phyloP scores from a whole-genome alignment of 2,113 vertebrate species.

The Saguinus midas region DNA sequence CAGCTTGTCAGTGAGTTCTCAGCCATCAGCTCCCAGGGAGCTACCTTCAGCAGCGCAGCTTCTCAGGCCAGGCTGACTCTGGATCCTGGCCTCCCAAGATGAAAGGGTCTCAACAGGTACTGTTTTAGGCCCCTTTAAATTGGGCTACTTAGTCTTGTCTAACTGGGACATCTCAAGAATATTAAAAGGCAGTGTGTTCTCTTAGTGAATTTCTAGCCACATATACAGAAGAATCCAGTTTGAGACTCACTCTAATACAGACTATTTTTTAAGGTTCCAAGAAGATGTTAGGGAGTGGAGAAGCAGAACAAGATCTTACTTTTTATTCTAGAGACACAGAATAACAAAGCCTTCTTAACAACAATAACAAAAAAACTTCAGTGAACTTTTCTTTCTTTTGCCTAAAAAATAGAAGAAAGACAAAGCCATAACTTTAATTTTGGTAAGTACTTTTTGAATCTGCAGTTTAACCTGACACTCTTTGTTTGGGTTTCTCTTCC shows the following conservation, averaged over 20 bases:
- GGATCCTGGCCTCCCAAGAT: background rate
- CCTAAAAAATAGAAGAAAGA: background rate
- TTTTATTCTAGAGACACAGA: background rate
- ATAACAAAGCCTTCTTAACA: background rate
- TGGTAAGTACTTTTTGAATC: background rate
- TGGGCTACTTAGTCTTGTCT: background rate
- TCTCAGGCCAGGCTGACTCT: background rate
- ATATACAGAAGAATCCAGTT: background rate
- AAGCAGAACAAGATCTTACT: background rate
- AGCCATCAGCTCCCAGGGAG: rapidly evolving
- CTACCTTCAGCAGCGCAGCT: rapidly evolving
- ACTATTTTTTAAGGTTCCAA: background rate
- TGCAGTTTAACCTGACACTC: too few relatives aligned
- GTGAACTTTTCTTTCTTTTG: background rate
- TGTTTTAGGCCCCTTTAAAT: background rate
- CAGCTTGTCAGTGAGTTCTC: background rate
- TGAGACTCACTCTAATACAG: background rate
- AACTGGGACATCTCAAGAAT: background rate
- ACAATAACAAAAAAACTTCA: background rate
- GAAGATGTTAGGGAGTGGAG: background rate
- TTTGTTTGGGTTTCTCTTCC: background rate
- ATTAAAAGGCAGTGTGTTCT: background rate
- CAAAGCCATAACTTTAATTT: background rate
- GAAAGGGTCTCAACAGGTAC: background rate
- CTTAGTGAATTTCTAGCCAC: background rate